Base-by-base conservation (phyloP, 2,888 invertebrate species). In the Cephus runcator region DNA sequence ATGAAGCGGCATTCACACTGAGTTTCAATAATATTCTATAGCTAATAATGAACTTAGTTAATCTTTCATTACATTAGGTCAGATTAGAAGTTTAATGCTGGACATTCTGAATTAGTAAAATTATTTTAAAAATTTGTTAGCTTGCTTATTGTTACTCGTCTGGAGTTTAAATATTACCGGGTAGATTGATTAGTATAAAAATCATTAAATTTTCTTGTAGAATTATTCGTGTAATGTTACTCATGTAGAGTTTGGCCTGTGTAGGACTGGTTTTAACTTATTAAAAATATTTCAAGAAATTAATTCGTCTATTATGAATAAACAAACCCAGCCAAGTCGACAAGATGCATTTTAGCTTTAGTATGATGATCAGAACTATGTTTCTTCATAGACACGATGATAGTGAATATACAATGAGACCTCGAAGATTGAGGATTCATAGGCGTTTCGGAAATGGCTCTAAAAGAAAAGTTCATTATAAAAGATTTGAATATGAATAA, bases 401-500 rank as follows among this genome's bases (percentile, higher is more conserved):
- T 91, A n/a, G 93, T 93, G 84, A 93, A 93, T 80, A 93, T 92
- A 82, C 93, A 93, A 82, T 93, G 93, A 0, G 93, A 93, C 84
- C 93, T 90, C 4, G 93, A 93, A 0, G 93, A 93, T 79, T 90
- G 91, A 73, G 92, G 92, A 85, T 93, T 93, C 91, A 93, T 91
- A n/a, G 93, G 93, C 0, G 93, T 93, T 82, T 93, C 93, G 1
- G 93, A 92, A 35, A 92, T 92, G 1, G 92, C 92, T 79, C 93
- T 93, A 81, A 73, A 86, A 85, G 77, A 75, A 69, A n/a, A 69
- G 56, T 56, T 0, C 56, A 23, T 4, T 69, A 1, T 69, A 15
- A 76, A 6, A 3, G 3, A 12, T 75, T 77, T 71, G 12, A 40
- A 75, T 9, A 75, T 12, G 68, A 69, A 73, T 15, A 73, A 35